These are phyloP conservation scores for Thunnus thynnus DNA, from an alignment of 2,113 vertebrate genomes.

Conservation along the genomic window DNA sequence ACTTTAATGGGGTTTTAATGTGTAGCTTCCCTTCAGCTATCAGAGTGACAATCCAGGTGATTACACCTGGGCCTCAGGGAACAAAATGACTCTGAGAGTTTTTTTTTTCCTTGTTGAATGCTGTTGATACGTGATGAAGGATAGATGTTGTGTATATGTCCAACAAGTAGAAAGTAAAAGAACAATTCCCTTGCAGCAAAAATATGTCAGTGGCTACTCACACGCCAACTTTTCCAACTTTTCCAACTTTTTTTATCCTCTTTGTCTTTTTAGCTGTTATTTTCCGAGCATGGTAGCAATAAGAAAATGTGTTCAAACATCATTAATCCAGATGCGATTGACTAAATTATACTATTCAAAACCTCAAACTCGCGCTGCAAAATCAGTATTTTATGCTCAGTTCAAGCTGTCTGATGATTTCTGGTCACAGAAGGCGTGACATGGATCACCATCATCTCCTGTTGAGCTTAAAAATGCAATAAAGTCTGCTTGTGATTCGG, in stretches of 20 bases:
- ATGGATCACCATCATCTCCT: conserved; percentile 8
- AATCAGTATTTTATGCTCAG: not conserved
- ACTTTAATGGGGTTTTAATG: conserved; percentile 78
- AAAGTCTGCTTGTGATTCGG: conserved; percentile 65
- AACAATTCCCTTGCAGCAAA: conserved; percentile 12
- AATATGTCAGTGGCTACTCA: conserved; percentile 20
- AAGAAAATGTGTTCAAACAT: not conserved
- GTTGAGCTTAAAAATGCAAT: conserved; percentile 20
- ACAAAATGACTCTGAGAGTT: conserved; percentile 28
- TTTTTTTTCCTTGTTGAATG: conserved; percentile 22
- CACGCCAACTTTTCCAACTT: not conserved
- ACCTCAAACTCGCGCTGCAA: not conserved
- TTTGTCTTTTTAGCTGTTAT: conserved; percentile 30
- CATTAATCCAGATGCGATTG: no score
- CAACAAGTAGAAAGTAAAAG: not conserved
- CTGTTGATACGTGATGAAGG: conserved; percentile 19
- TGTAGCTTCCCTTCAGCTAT: conserved; percentile 33
- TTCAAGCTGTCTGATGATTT: conserved; percentile 20
- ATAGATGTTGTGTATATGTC: not conserved
- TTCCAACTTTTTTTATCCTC: conserved; percentile 13
- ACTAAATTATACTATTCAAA: not conserved
- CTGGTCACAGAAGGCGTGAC: conserved; percentile 39
- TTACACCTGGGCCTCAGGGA: conserved; percentile 47
- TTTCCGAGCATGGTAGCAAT: conserved; percentile 3
- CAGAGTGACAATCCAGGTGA: conserved; percentile 53